Conservation (phyloP, 1,140 invertebrate species). For the Thaumatotibia leucotreta region DNA sequence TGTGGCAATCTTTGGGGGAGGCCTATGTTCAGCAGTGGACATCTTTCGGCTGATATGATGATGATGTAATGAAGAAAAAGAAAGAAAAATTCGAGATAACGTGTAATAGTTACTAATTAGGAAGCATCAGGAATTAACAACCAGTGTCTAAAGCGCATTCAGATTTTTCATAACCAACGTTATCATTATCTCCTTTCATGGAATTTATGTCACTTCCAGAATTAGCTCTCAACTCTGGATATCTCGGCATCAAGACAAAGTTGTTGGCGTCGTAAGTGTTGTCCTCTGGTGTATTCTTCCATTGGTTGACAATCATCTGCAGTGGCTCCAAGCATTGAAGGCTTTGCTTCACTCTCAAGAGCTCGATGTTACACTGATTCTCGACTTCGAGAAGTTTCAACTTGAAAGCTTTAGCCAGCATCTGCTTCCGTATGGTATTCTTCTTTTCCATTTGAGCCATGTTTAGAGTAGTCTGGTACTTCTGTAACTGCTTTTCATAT, state of each 20-base stretch:
- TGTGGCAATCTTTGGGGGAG: too few species aligned
- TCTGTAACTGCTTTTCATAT: slow-evolving; percentile 66
- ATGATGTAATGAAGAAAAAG: background rate
- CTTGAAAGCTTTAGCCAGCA: slow-evolving; percentile 70
- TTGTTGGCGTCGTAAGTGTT: slow-evolving; percentile 43
- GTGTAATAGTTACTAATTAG: background rate
- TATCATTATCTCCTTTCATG: slow-evolving; percentile 24
- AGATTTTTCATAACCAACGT: background rate
- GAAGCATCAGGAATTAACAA: background rate
- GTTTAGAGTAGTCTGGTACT: slow-evolving; percentile 62
- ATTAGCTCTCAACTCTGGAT: slow-evolving; percentile 46
- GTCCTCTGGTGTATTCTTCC: slow-evolving; percentile 45
- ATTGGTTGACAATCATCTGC: slow-evolving; percentile 61
- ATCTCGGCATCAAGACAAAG: slow-evolving; percentile 55
- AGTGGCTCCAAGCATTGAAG: slow-evolving; percentile 73
- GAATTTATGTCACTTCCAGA: slow-evolving; percentile 33
- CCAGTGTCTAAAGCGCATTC: background rate
- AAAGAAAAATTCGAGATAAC: background rate
- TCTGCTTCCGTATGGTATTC: slow-evolving; percentile 69
- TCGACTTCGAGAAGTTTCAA: slow-evolving; percentile 74
- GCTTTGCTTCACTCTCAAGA: slow-evolving; percentile 74
- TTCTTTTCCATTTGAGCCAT: slow-evolving; percentile 67
- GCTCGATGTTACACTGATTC: slow-evolving; percentile 77
- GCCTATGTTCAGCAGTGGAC: too few species aligned
- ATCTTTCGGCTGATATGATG: too few species aligned